Conservation (phyloP, 1,140 invertebrate genomes). For the Aphis craccivora region DNA sequence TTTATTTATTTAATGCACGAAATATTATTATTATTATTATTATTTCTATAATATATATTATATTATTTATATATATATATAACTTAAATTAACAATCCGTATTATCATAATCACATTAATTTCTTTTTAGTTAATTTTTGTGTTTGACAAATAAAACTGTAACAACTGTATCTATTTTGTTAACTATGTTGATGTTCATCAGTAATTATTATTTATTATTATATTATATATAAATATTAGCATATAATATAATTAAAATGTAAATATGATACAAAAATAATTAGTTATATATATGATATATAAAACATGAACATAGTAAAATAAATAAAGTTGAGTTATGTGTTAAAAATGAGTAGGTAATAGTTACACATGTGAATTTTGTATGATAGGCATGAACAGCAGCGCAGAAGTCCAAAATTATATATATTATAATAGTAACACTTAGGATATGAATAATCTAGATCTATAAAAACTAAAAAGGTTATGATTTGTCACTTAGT, state of each 20-base stretch:
- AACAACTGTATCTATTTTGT: background rate
- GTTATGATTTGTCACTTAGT: too few species aligned
- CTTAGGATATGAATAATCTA: background rate
- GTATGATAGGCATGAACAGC: too few species aligned
- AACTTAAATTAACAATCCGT: background rate
- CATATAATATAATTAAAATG: background rate
- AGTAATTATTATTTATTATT: background rate
- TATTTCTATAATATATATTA: conserved; percentile 14
- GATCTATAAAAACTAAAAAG: background rate
- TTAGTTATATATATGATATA: background rate
- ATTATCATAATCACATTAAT: background rate
- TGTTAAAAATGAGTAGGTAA: background rate
- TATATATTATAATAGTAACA: background rate
- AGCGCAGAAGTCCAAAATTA: background rate
- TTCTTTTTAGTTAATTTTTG: background rate
- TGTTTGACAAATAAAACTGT: conserved; percentile 17
- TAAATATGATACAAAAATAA: background rate
- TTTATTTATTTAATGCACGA: conserved; percentile 30
- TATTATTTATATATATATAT: background rate
- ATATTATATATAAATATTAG: background rate
- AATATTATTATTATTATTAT: conserved; percentile 18
- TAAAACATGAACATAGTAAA: background rate
- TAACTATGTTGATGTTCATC: conserved; percentile 20
- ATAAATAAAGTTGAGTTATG: background rate
- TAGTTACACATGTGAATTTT: background rate